Percentiles rank a stretch among this genome's conserved stretches.
phyloP scores from a whole-genome alignment of 2,888 invertebrate genomes.

The Nemotelus pantherinus region DNA sequence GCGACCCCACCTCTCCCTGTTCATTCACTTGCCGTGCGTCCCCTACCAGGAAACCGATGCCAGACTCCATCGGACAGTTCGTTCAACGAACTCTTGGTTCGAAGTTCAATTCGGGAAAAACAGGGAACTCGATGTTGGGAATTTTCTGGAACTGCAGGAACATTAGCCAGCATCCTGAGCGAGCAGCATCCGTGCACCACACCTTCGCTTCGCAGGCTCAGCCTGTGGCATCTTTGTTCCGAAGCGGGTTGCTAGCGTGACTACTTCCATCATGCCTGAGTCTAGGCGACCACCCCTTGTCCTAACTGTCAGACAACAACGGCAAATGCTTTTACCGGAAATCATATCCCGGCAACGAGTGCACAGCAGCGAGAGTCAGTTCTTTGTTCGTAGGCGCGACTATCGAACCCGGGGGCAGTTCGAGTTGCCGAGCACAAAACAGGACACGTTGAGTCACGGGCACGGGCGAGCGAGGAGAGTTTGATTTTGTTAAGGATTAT shows the following conservation, averaged over 20 bases:
- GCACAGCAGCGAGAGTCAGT: constrained; percentile 11
- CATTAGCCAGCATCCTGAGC: constrained; percentile 34
- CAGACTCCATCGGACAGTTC: constrained; percentile 37
- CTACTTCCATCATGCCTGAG: constrained; percentile 2
- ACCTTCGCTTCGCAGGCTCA: neutral
- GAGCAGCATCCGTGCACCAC: neutral
- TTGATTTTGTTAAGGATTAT: constrained; percentile 40
- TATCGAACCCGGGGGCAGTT: constrained; percentile 28
- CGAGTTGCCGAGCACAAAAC: constrained; percentile 1
- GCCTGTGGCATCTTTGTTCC: neutral
- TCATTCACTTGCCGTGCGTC: neutral
- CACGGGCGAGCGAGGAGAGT: neutral
- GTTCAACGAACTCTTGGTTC: constrained; percentile 34
- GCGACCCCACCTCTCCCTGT: constrained; percentile 3
- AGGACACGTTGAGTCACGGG: constrained; percentile 1
- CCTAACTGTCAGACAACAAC: constrained; percentile 18
- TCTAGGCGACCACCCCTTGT: neutral
- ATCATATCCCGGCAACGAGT: constrained; percentile 41
- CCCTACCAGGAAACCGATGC: constrained; percentile 8
- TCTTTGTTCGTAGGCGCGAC: constrained; percentile 42
- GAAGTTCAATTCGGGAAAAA: constrained; percentile 7
- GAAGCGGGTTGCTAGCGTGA: constrained; percentile 11
- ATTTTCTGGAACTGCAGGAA: constrained; percentile 38
- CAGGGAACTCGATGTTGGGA: constrained; percentile 38
- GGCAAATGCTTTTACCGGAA: constrained; percentile 42